A percentile compares a stretch with the other conserved stretches of the same genome.
phyloP scores from a whole-genome alignment of 2,797 vertebrate species.

The Artibeus jamaicensis region DNA sequence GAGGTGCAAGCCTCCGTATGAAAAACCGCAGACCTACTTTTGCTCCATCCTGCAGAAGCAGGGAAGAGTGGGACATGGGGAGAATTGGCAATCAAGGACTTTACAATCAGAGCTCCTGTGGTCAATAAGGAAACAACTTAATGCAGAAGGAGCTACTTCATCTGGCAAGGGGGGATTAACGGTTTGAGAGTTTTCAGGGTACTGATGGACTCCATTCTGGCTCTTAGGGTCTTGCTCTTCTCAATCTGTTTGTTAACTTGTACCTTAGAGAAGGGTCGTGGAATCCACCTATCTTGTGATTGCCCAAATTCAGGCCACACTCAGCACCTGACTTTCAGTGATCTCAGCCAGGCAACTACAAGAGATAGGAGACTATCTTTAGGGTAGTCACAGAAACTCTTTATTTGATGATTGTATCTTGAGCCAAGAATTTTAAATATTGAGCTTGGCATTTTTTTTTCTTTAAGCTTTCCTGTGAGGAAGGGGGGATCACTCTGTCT shows the following conservation, averaged over 20 bases:
- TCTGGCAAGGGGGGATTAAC: background rate
- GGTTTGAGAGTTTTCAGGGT: background rate
- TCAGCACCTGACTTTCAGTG: background rate
- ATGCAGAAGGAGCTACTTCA: background rate
- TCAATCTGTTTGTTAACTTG: background rate
- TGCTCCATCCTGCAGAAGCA: background rate
- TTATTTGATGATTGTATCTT: background rate
- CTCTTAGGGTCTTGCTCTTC: background rate
- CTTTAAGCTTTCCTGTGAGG: background rate
- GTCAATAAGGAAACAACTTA: background rate
- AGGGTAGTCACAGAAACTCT: background rate
- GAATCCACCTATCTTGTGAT: background rate
- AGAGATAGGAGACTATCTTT: background rate
- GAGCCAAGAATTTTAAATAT: background rate
- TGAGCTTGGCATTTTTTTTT: background rate
- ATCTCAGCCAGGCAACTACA: background rate
- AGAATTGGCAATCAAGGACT: background rate
- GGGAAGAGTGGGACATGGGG: background rate
- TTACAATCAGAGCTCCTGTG: background rate
- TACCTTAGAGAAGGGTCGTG: background rate
- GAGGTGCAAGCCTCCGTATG: background rate
- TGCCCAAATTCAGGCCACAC: background rate
- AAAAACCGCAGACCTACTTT: background rate
- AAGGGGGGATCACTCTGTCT: background rate
- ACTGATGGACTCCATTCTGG: background rate